These are phyloP conservation scores for Mustelus asterias DNA, from an alignment of 2,113 vertebrate genomes.

Conservation along the genomic window DNA sequence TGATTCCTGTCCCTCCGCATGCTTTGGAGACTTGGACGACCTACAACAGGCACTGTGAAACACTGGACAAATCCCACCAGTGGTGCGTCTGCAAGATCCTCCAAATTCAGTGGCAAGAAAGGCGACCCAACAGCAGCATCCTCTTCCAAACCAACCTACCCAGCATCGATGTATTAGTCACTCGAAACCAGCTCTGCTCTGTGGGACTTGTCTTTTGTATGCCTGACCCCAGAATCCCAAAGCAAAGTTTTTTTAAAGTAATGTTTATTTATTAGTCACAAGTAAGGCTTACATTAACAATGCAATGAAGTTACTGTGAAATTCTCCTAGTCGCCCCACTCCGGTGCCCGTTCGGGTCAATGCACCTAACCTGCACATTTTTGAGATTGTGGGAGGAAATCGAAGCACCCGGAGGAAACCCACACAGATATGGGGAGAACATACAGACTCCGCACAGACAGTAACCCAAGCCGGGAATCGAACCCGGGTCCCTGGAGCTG, in stretches of 20 bases:
- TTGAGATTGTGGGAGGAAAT: too few species aligned
- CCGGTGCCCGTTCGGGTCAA: too few species aligned
- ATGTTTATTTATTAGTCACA: too few species aligned
- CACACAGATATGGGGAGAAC: too few species aligned
- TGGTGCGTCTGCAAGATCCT: not conserved
- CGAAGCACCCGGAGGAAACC: too few species aligned
- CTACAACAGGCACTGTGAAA: not conserved
- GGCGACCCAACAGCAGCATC: not conserved
- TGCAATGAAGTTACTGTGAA: too few species aligned
- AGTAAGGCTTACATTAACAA: too few species aligned
- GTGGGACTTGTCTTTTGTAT: not conserved
- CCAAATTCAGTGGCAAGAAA: not conserved
- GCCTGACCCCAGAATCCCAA: not conserved
- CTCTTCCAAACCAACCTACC: not conserved
- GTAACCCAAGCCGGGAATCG: too few species aligned
- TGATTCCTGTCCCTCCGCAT: not conserved
- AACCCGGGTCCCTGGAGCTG: too few species aligned
- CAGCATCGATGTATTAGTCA: not conserved
- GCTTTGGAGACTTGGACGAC: not conserved
- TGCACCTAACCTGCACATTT: too few species aligned
- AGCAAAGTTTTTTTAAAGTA: not conserved
- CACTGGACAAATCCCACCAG: not conserved
- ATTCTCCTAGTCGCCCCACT: too few species aligned
- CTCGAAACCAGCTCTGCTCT: not conserved
- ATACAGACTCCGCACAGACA: too few species aligned